Conservation (phyloP, 2,797 vertebrate genomes). For the Hydrolagus colliei region DNA sequence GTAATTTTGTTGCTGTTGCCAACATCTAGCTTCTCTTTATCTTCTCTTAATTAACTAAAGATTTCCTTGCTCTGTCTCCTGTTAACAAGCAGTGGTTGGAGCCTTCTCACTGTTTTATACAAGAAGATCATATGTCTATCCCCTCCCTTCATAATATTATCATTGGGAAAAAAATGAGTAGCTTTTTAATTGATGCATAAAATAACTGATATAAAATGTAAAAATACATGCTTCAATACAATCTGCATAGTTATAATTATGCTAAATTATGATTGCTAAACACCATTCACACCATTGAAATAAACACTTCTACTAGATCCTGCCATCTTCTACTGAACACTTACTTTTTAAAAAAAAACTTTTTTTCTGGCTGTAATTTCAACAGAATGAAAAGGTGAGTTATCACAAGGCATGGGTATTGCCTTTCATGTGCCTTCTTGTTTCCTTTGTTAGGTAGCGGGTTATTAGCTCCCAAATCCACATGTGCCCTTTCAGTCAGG, state of each 20-base stretch:
- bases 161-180: neutral
- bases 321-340: neutral
- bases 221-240: neutral
- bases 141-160: neutral
- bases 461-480: neutral
- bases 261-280: neutral
- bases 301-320: neutral
- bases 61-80: neutral
- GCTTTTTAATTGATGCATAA: too few relatives aligned
- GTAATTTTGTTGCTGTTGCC: too few relatives aligned
- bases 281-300: neutral
- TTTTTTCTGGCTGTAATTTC: neutral
- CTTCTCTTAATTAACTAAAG: too few relatives aligned
- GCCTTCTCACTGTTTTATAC: neutral
- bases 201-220: neutral
- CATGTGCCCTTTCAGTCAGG: neutral
- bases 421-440: neutral
- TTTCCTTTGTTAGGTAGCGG: neutral
- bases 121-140: neutral
- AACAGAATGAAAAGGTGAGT: neutral
- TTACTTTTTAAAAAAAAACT: neutral
- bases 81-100: neutral
- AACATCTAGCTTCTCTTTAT: too few relatives aligned
- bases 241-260: neutral
- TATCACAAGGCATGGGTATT: neutral